phyloP scores from a whole-genome alignment of 2,113 vertebrate genomes.

The Serilophus lunatus region DNA sequence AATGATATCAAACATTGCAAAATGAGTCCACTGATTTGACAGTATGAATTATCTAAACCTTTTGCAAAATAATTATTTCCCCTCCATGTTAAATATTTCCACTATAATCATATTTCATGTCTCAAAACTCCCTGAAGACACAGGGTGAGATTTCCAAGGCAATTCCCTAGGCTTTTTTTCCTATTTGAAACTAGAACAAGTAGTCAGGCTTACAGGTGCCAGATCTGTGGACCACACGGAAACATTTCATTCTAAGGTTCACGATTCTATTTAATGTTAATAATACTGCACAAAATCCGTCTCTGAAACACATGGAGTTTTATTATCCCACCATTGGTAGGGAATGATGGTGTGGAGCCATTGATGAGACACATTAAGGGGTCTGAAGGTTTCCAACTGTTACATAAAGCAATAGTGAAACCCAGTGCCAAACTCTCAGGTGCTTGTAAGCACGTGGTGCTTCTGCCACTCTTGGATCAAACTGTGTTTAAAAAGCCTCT shows the following conservation, averaged over 20 bases:
- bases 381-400: background rate
- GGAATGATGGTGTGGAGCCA: background rate
- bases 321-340: background rate
- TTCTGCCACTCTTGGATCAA: background rate
- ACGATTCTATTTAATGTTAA: background rate
- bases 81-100: background rate
- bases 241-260: background rate
- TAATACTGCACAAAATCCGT: background rate
- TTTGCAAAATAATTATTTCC: background rate
- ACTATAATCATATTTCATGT: background rate
- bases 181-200: background rate
- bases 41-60: background rate
- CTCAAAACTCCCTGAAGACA: background rate
- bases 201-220: background rate
- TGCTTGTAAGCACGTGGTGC: background rate
- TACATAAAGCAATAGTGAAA: fast-evolving
- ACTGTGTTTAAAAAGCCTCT: background rate
- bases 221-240: background rate
- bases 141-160: background rate
- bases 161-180: background rate
- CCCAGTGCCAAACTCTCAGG: background rate
- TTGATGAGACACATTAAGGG: background rate
- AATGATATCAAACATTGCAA: background rate
- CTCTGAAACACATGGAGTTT: background rate
- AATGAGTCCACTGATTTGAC: background rate